These are phyloP conservation scores for Choristoneura rosaceana DNA, from an alignment of 2,888 invertebrate species.

Conservation along the genomic window DNA sequence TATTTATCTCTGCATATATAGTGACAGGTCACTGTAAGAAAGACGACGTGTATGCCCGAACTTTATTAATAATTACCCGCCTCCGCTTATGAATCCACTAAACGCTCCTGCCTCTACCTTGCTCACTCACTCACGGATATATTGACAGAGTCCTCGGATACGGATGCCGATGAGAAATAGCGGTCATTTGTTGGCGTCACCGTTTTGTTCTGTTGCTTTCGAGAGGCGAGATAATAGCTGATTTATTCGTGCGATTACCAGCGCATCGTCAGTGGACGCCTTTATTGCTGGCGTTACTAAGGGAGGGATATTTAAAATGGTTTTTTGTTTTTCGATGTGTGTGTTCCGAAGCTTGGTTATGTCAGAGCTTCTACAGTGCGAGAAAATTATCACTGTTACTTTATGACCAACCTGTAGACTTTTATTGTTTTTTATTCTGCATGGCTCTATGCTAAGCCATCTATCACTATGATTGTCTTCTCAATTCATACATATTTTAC, in stretches of 20 bases:
- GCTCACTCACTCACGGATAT: constrained; percentile 64
- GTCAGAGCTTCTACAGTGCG: not conserved
- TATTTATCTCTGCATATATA: too few relatives aligned
- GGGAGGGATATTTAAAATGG: constrained; percentile 19
- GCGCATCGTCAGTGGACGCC: constrained; percentile 54
- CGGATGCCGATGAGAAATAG: constrained; percentile 82
- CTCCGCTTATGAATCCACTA: constrained; percentile 1
- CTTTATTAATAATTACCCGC: not conserved
- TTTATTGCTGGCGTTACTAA: constrained; percentile 43
- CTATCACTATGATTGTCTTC: not conserved
- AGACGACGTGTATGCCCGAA: too few relatives aligned
- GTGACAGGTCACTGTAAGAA: too few relatives aligned
- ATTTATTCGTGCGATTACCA: constrained; percentile 79
- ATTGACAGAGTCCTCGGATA: constrained; percentile 83
- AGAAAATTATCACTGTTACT: not conserved
- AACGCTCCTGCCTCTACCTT: constrained; percentile 46
- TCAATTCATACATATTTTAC: not conserved
- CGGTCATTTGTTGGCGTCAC: constrained; percentile 83
- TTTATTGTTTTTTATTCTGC: too few relatives aligned
- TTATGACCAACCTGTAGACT: too few relatives aligned
- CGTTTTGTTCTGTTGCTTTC: constrained; percentile 82
- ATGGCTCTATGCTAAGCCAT: too few relatives aligned
- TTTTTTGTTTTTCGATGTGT: constrained; percentile 14
- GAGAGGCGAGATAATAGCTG: constrained; percentile 83
- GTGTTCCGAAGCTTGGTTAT: not conserved